Conservation (phyloP, 2,888 invertebrate species). For the Bruchidius siliquastri region DNA sequence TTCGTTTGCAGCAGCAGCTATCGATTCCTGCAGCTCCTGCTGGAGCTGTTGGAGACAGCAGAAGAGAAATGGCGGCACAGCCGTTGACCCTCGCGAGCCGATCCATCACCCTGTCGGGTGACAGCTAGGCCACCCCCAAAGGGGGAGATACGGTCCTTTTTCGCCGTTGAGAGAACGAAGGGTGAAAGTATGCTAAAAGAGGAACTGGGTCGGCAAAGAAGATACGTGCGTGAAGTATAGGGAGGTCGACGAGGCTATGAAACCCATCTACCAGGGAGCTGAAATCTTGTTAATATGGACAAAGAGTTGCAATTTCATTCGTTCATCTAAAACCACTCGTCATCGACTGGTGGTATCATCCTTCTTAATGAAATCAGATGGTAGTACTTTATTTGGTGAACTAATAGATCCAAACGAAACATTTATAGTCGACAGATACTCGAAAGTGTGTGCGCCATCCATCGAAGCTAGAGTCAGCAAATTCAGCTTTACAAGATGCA, state of each 20-base stretch:
- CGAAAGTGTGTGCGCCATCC: no score
- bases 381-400: no score
- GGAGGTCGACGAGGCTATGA: neutral
- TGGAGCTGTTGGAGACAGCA: conserved; percentile 52
- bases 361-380: no score
- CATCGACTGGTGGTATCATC: no score
- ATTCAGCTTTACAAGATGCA: no score
- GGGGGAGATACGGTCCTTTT: neutral
- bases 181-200: neutral
- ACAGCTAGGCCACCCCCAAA: conserved; percentile 19
- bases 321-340: no score
- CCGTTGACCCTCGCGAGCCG: conserved; percentile 58
- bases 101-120: conserved; percentile 47
- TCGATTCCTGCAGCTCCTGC: conserved; percentile 5
- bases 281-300: neutral
- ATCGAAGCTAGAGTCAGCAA: no score
- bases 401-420: no score
- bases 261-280: neutral
- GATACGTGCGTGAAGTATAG: neutral
- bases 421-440: no score
- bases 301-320: no score
- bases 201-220: neutral
- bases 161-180: neutral
- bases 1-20: neutral
- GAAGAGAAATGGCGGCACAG: conserved; percentile 59